Conservation (phyloP, 2,888 invertebrate genomes). For the Vanessa cardui region DNA sequence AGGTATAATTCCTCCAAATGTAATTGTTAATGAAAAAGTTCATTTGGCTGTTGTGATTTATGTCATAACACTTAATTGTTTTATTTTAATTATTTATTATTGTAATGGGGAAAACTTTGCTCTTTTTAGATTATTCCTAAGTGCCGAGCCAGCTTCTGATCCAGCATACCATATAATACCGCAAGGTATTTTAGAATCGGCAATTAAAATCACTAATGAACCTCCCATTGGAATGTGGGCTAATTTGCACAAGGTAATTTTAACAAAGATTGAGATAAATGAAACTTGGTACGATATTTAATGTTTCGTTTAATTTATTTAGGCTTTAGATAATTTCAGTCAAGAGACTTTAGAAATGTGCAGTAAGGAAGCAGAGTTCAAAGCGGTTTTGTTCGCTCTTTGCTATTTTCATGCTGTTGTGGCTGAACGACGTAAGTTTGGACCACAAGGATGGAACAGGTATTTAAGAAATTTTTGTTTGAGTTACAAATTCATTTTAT, state of each 20-base stretch:
- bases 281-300: not conserved
- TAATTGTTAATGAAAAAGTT: too few relatives aligned
- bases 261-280: not conserved
- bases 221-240: constrained; percentile 97
- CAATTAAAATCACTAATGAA: constrained; percentile 98
- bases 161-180: constrained; percentile 86
- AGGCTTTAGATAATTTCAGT: constrained; percentile 93
- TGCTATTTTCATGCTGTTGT: constrained; percentile 98
- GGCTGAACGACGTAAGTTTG: constrained; percentile 95
- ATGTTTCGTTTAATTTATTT: not conserved
- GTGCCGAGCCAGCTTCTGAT: constrained; percentile 92
- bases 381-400: constrained; percentile 92
- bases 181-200: constrained; percentile 95
- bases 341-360: constrained; percentile 97
- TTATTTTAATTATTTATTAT: too few relatives aligned
- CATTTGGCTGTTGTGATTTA: too few relatives aligned
- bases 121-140: constrained; percentile 87
- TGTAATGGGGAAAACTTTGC: constrained; percentile 36
- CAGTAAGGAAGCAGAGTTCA: constrained; percentile 96
- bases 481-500: not conserved
- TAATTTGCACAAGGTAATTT: constrained; percentile 90
- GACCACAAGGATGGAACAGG: constrained; percentile 96
- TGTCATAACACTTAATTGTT: too few relatives aligned
- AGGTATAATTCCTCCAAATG: constrained; percentile 53
- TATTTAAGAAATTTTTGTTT: constrained; percentile 37